phyloP scores from a whole-genome alignment of 2,113 vertebrate genomes.

The Tragelaphus scriptus region DNA sequence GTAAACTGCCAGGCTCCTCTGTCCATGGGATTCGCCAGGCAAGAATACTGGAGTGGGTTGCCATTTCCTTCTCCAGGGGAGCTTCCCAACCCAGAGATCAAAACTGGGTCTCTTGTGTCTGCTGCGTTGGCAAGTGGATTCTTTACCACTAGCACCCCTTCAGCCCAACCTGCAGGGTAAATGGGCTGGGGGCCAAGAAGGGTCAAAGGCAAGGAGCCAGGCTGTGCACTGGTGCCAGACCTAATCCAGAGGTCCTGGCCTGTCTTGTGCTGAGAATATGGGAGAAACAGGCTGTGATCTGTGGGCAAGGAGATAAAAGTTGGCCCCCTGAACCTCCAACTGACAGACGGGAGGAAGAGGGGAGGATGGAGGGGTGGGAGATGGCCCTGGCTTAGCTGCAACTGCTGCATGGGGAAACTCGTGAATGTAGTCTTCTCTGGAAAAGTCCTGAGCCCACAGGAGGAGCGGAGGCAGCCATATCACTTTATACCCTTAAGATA shows the following conservation, averaged over 20 bases:
- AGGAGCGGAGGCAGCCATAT: not conserved
- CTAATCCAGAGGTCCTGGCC: not conserved
- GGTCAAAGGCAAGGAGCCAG: not conserved
- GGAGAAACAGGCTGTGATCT: not conserved
- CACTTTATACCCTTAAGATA: not conserved
- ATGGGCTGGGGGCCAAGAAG: not conserved
- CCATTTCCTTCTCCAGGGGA: not conserved
- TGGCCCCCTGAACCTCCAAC: not conserved
- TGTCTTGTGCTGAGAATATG: not conserved
- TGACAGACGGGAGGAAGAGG: not conserved
- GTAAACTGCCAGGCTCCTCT: not conserved
- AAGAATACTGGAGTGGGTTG: not conserved
- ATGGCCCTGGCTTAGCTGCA: not conserved
- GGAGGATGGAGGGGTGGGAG: rapidly evolving
- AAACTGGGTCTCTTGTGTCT: not conserved
- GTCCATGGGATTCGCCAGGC: not conserved
- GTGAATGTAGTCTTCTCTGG: not conserved
- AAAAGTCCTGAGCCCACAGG: not conserved
- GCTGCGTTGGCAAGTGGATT: not conserved
- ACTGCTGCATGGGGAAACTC: not conserved
- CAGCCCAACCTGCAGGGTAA: not conserved
- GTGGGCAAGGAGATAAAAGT: not conserved
- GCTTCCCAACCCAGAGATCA: not conserved
- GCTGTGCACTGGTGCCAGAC: not conserved
- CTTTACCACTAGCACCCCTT: not conserved